Evolutionary conservation across 2,797 vertebrate genomes (phyloP).

Genomic region (Hypotaenidia philippensis): DNA sequence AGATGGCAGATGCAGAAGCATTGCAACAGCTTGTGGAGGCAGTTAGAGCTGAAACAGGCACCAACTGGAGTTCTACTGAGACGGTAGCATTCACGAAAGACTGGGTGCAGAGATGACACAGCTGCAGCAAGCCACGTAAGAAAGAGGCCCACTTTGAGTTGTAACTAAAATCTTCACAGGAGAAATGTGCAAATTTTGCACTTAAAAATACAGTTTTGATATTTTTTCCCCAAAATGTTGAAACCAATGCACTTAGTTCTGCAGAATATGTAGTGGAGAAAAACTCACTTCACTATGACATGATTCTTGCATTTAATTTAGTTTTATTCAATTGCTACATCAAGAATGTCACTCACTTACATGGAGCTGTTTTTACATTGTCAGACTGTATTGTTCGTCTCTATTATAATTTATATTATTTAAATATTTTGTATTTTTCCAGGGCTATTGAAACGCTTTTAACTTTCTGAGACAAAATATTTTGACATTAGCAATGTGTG

Average conservation of each 20-base stretch:
- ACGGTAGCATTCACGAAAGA: accelerated
- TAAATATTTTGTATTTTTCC: neutral
- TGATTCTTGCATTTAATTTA: neutral
- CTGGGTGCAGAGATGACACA: neutral
- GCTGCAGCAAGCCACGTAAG: neutral
- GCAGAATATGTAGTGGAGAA: neutral
- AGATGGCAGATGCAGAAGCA: neutral
- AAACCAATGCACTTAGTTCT: neutral
- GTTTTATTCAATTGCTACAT: neutral
- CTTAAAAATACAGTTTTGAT: neutral
- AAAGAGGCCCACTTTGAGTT: neutral
- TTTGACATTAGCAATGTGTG: neutral
- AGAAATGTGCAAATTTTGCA: neutral
- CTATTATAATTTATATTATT: neutral
- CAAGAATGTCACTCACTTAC: neutral
- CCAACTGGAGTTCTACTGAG: neutral
- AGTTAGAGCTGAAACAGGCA: neutral
- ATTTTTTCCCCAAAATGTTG: neutral
- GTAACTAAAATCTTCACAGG: neutral
- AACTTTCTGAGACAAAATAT: neutral
- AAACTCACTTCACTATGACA: neutral
- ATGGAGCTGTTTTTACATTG: neutral
- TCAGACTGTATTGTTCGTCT: neutral
- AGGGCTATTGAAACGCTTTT: neutral
- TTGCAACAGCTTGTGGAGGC: neutral